Base-by-base conservation (phyloP, 2,797 vertebrate species). In the Scolopax bukidnonensis region DNA sequence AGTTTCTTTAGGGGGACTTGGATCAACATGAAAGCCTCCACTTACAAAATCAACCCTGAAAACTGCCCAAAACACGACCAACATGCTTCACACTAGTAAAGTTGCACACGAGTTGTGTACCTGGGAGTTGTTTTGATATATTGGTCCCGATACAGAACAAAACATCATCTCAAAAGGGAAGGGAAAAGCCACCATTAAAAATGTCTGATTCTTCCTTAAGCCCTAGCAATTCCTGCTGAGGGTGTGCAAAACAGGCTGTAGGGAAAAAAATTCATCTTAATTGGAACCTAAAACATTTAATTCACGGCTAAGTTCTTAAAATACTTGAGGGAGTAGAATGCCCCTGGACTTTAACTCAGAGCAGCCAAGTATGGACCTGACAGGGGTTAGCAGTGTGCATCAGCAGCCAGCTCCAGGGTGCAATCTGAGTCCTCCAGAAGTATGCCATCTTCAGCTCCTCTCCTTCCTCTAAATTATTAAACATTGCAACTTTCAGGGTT, bases 381-480 rank as follows among this genome's bases (percentile, higher is more conserved):
- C 53, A 56, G 32, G 57, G 64, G 87, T 85, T 67, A 89, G 27
- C 65, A 74, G 16, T 7, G 28, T 33, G 33, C 43, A 91, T 17
- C 63, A 73, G 65, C 60, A 74, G 45, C 9, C 1, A 0, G 32
- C 60, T 82, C n/a, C 54, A 33, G 53, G 36, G 47, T 56, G 57
- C 82, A 84, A 63, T 23, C 33, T 0, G 20, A 95, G 47, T 60
- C 84, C 79, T 69, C 67, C 21, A 59, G 51, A 93, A 85, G 65
- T 13, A 10, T 12, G 17, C 12, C 71, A 80, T 18, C 78, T 70
- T 64, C 20, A 70, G 81, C 92, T 93, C 71, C 77, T 91, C 47
- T 93, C 54, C 95, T 68, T 82, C 45, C 61, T 64, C 38, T 94
- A 75, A 96, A 94, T 95, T 92, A 97, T 95, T 95, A 68, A 95